Evolutionary conservation across 92 coral and sea anemone genomes (phyloP).

Genomic region (Galaxea fascicularis): DNA sequence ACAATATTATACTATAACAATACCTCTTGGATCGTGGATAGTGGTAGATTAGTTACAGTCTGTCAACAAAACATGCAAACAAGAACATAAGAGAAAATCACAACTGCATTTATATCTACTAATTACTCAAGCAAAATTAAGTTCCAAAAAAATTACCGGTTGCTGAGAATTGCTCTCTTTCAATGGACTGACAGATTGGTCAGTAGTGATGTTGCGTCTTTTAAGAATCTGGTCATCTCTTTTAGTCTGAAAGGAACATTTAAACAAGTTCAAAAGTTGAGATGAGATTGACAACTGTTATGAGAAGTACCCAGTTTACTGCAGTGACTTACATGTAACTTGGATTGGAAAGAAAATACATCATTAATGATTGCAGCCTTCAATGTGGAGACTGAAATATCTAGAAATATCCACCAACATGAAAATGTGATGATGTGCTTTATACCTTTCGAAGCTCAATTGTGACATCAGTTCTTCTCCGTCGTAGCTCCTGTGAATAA

Average conservation of each 20-base stretch:
- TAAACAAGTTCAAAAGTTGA: no score
- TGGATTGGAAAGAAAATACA: no score
- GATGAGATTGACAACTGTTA: no score
- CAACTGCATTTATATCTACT: background rate
- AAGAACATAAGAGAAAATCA: background rate
- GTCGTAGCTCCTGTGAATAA: slow-evolving; percentile 85
- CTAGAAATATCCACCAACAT: no score
- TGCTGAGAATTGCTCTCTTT: slow-evolving; percentile 78
- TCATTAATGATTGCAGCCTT: no score
- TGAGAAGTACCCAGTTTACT: no score
- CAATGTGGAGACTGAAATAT: background rate
- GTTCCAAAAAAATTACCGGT: slow-evolving; percentile 5
- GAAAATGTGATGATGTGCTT: no score
- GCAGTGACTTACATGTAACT: no score
- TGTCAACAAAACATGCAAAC: background rate
- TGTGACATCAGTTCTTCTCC: slow-evolving; percentile 93
- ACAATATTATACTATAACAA: background rate
- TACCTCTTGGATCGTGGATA: slow-evolving; percentile 72
- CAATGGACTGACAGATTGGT: slow-evolving; percentile 78
- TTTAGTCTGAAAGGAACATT: slow-evolving; percentile 59
- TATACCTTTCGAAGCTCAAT: slow-evolving; percentile 90
- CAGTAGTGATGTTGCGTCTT: slow-evolving; percentile 77
- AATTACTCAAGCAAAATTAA: background rate
- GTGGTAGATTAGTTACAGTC: slow-evolving; percentile 62
- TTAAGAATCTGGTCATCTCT: slow-evolving; percentile 84